These are phyloP conservation scores for Stichopus chloronotus DNA, from an alignment of 35 echinoderm and acorn worm species.

Conservation along the genomic window DNA sequence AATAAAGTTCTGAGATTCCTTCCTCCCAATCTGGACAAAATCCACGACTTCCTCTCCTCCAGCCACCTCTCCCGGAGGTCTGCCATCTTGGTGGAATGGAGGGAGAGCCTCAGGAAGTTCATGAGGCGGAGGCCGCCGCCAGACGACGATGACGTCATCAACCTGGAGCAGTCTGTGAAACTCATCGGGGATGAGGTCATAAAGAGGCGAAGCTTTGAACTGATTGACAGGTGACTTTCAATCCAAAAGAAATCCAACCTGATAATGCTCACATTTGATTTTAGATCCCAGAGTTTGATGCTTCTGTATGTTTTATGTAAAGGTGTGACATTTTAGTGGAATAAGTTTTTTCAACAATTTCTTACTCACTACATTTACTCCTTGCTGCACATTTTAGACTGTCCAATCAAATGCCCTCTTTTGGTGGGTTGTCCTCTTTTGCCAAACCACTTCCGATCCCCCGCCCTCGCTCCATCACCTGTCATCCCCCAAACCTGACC, in stretches of 20 bases:
- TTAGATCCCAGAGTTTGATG: not conserved
- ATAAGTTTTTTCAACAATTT: not conserved
- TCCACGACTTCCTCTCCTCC: slow-evolving; percentile 65
- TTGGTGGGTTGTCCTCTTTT: too few species aligned
- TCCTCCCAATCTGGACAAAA: slow-evolving; percentile 71
- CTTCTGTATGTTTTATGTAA: not conserved
- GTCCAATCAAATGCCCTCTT: too few species aligned
- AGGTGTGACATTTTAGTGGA: not conserved
- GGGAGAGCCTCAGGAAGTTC: slow-evolving; percentile 77
- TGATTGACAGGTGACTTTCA: slow-evolving; percentile 73
- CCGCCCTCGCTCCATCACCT: too few species aligned
- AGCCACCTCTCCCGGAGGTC: slow-evolving; percentile 34
- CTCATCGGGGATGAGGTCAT: slow-evolving; percentile 67
- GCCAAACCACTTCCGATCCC: too few species aligned
- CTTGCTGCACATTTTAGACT: not conserved
- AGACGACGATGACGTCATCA: slow-evolving; percentile 68
- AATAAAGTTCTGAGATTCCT: slow-evolving; percentile 84
- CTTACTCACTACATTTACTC: not conserved
- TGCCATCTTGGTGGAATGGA: slow-evolving; percentile 71
- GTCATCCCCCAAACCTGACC: too few species aligned
- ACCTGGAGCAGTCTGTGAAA: slow-evolving; percentile 64
- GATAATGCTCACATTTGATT: not conserved
- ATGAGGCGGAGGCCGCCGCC: slow-evolving; percentile 63
- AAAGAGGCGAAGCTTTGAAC: slow-evolving; percentile 72
- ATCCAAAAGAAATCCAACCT: not conserved